Evolutionary conservation across 2,888 invertebrate species (phyloP), one percentile per base, ranked within the genome.

Genomic region (Pachymerium ferrugineum): DNA sequence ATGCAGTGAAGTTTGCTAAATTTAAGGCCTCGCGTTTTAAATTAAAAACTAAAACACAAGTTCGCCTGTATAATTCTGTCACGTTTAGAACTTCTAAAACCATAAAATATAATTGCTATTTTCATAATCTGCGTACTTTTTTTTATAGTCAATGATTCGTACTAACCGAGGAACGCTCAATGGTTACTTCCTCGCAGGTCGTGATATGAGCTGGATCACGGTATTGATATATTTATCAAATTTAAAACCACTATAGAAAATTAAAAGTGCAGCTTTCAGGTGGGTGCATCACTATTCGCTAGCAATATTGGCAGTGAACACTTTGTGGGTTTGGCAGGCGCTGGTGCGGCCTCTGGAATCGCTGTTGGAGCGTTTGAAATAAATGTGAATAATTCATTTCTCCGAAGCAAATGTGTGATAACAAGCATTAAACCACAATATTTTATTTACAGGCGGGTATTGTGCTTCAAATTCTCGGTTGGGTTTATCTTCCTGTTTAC

Each of bases 231-330:
- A n/a, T n/a, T n/a, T n/a, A n/a, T n/a, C n/a, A n/a, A n/a, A 78
- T n/a, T n/a, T n/a, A n/a, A n/a, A n/a, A n/a, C n/a, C n/a, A n/a
- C n/a, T n/a, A n/a, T n/a, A n/a, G n/a, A n/a, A n/a, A n/a, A n/a
- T n/a, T n/a, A n/a, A n/a, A n/a, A n/a, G n/a, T n/a, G n/a, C n/a
- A n/a, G n/a, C n/a, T n/a, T n/a, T n/a, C n/a, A 84, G 84, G 83
- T 85, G 4, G 85, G 84, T n/a, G 83, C 84, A 5, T 85, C 84
- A 3, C 77, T 85, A 71, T 85, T 85, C 78, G 85, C 85, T 19
- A 83, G 83, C 73, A 85, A 85, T 78, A 85, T 85, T 74, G 85
- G 85, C 3, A 83, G 83, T 62, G 85, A 85, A 67, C 85, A 85
- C 78, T 85, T 85, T 78, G 84, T 85, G 75, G 85, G 85, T 47